A percentile compares a stretch with the other conserved stretches of the same genome.
These are phyloP conservation scores for Saccostrea cuccullata DNA, from an alignment of 1,140 invertebrate genomes.

Conservation along the genomic window DNA sequence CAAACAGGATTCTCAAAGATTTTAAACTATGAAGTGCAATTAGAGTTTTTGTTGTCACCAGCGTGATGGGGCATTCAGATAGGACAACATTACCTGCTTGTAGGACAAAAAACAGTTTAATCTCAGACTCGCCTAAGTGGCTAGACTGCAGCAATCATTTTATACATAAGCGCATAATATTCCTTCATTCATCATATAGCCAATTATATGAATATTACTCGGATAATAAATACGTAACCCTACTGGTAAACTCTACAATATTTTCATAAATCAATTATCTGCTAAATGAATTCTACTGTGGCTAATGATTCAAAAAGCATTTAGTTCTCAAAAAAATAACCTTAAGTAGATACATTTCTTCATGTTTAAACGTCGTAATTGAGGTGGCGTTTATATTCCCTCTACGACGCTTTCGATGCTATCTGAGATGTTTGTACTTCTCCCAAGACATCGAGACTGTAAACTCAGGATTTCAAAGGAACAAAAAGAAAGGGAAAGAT, in stretches of 20 bases:
- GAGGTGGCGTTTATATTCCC: neutral
- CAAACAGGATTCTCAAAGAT: neutral
- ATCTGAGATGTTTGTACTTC: neutral
- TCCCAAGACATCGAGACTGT: neutral
- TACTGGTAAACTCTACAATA: neutral
- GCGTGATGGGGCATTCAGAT: neutral
- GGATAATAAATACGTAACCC: neutral
- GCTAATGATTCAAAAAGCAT: constrained; percentile 5
- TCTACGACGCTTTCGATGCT: neutral
- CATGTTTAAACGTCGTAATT: constrained; percentile 23
- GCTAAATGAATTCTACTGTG: constrained; percentile 16
- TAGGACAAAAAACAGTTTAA: neutral
- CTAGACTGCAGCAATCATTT: constrained; percentile 15
- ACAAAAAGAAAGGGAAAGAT: constrained; percentile 1
- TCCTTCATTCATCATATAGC: neutral
- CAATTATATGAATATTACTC: constrained; percentile 22
- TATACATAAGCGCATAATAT: neutral
- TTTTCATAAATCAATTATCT: constrained; percentile 29
- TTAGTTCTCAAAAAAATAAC: neutral
- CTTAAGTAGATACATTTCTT: constrained; percentile 27
- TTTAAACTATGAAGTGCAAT: constrained; percentile 13
- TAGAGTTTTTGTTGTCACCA: constrained; percentile 1
- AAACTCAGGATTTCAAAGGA: neutral
- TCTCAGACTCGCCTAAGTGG: neutral
- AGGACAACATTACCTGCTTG: neutral